Evolutionary conservation across 2,797 vertebrate species (phyloP), one percentile per base, ranked within the genome.

Genomic region (Parotocinclus haroldoi): DNA sequence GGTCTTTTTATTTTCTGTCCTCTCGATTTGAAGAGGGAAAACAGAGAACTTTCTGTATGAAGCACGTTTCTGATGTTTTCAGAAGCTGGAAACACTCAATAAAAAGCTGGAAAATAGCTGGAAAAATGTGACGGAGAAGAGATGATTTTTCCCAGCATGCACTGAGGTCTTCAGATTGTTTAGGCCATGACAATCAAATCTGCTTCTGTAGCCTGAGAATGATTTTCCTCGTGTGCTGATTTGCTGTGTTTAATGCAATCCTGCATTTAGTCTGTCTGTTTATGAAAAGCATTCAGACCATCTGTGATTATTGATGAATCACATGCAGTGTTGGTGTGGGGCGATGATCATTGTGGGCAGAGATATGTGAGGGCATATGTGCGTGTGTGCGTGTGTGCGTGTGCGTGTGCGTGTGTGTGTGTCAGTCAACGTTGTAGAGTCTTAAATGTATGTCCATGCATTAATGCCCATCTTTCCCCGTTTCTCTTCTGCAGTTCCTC

Each of bases 401-500:
- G 49, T 40, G 42, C 36, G 55, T 51, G 27, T 56, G 58, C 53
- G 66, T 54, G 49, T 17, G 50, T 58, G 39, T 53, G 39, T 57
- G 45, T n/a, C n/a, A n/a, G n/a, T n/a, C n/a, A n/a, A n/a, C n/a
- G 49, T n/a, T 57, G 27, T 49, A 27, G 50, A 49, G 39, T 8
- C 49, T 55, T 27, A 8, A 27, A 54, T 45, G 14, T 38, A n/a
- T 14, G n/a, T 27, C 27, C 27, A 27, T 27, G 38, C 19, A 46
- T 57, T 76, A 62, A 72, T 63, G 62, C 10, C 18, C 50, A 38
- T 69, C 51, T 53, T n/a, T 74, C 36, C 70, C 53, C 19, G 17
- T 63, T 11, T 52, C 62, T 65, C 63, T 46, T 76, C 17, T 36
- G 1, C 74, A 95, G 93, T 94, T 85, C 86, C 93, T 83, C 88